Conservation (phyloP, 2,888 invertebrate species). For the Dermolepida albohirtum region DNA sequence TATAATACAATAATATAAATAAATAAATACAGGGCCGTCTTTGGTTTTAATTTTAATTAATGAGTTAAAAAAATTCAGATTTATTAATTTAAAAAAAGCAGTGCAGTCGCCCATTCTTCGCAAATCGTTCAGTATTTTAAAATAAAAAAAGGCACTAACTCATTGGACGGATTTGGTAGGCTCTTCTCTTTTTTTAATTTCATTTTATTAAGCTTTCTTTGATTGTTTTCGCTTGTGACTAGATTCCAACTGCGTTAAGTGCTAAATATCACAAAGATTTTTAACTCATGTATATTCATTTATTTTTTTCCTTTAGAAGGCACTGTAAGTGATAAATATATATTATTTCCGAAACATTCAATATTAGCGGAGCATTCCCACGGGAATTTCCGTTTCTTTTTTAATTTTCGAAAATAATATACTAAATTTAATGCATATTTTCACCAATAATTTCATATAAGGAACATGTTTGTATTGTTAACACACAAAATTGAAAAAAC, state of each 20-base stretch:
- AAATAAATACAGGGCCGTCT: slow-evolving; percentile 41
- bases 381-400: too few species aligned
- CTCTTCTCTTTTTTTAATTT: slow-evolving; percentile 45
- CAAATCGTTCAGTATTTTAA: slow-evolving; percentile 17
- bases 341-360: too few species aligned
- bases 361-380: too few species aligned
- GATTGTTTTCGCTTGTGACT: slow-evolving; percentile 43
- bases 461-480: slow-evolving; percentile 15
- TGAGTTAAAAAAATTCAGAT: slow-evolving; percentile 36
- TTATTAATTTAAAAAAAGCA: neutral
- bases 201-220: slow-evolving; percentile 7
- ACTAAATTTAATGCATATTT: slow-evolving; percentile 9
- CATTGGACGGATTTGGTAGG: slow-evolving; percentile 54
- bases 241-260: slow-evolving; percentile 49
- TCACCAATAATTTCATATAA: slow-evolving; percentile 16
- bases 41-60: slow-evolving; percentile 32
- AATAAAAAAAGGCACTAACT: slow-evolving; percentile 54
- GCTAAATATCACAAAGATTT: slow-evolving; percentile 46
- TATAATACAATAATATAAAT: slow-evolving; percentile 38
- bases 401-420: too few species aligned
- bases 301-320: slow-evolving; percentile 37
- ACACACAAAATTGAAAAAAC: neutral
- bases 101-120: slow-evolving; percentile 10
- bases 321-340: slow-evolving; percentile 23
- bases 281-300: slow-evolving; percentile 38